Percentiles rank a stretch among this genome's conserved stretches.
Conservation (phyloP, 2,113 vertebrate genomes). For the Naja naja region DNA sequence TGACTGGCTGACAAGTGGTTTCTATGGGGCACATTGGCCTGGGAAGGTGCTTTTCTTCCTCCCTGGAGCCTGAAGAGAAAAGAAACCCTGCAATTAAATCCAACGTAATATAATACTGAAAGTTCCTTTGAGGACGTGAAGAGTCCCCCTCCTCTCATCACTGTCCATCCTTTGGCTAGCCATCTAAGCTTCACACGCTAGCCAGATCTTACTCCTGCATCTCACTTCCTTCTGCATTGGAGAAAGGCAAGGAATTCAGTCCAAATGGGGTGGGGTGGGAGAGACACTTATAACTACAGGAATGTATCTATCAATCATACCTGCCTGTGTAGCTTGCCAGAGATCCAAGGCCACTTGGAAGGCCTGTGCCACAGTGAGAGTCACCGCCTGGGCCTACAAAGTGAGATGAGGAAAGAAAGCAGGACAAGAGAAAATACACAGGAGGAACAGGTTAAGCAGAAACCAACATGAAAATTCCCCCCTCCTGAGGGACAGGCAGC, state of each 20-base stretch:
- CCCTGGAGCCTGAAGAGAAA: not conserved
- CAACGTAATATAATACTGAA: not conserved
- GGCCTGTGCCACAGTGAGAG: slow-evolving; percentile 87
- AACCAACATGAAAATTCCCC: not conserved
- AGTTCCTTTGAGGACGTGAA: not conserved
- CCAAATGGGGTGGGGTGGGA: not conserved
- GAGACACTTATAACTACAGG: not conserved
- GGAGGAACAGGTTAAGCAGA: not conserved
- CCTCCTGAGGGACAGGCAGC: not conserved
- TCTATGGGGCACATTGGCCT: not conserved
- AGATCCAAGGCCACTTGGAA: slow-evolving; percentile 88
- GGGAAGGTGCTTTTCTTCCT: not conserved
- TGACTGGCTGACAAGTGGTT: not conserved
- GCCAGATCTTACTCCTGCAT: not conserved
- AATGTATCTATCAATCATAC: slow-evolving; percentile 47
- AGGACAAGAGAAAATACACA: not conserved
- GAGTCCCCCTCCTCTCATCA: not conserved
- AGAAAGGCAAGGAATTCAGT: not conserved
- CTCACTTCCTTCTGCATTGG: not conserved
- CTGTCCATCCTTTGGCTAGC: not conserved
- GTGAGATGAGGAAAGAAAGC: not conserved
- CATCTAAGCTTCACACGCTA: not conserved
- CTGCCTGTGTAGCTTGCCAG: slow-evolving; percentile 85
- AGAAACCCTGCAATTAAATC: not conserved
- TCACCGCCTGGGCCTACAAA: slow-evolving; percentile 85